Base-by-base conservation (phyloP, 1,140 invertebrate species). In the Olivierus martensii region DNA sequence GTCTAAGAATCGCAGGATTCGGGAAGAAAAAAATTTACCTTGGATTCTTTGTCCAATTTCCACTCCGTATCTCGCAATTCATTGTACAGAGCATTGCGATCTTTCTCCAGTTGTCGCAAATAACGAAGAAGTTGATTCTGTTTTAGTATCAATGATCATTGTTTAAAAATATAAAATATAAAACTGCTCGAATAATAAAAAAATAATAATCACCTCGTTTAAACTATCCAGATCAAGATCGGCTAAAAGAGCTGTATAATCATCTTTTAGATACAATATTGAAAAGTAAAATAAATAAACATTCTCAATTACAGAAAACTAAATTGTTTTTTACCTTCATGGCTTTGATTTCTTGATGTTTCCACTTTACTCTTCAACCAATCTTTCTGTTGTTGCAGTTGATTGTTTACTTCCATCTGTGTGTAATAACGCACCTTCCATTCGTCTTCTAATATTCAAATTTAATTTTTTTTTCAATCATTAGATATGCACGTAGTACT, bases 1-100 rank as follows among this genome's bases (percentile, higher is more conserved):
- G n/a, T n/a, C n/a, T n/a, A n/a, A n/a, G n/a, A n/a, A n/a, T n/a
- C n/a, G n/a, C n/a, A n/a, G n/a, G n/a, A n/a, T n/a, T n/a, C n/a
- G n/a, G 41, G 41, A 43, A 43, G 41, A 17, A 22, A 18, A 9
- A 43, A 43, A 17, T 12, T 6, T 61, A 74, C 73, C 66, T 75
- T 75, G 21, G 71, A 73, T 59, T 74, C 72, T 60, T 75, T 73
- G 52, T 75, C 73, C 15, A 75, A 59, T 56, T 73, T 66, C 72
- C 73, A 75, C 62, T 75, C 71, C 5, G 71, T 62, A 58, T 75
- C 72, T 55, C 70, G 59, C n/a, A 75, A 59, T 47, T 72, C 69
- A 51, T 64, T 71, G 49, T 63, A 63, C 22, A 74, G 59, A 38
- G 66, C 63, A 49, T 71, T 64, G 52, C 69, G 67, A 55, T 73